Conservation (phyloP, 2,888 invertebrate genomes). For the Lasioglossum marginatum region DNA sequence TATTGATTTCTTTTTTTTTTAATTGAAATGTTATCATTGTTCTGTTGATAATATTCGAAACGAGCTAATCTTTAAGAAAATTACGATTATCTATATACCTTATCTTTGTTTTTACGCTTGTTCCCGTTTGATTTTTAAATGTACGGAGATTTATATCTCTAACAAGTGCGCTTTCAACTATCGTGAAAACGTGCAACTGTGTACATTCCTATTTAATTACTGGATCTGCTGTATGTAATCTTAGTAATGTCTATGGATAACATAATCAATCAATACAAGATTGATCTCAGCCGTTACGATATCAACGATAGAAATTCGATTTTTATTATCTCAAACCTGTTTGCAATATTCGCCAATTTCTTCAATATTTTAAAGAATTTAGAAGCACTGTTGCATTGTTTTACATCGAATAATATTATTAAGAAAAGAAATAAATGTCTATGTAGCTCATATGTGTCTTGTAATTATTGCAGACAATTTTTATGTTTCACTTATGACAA, state of each 20-base stretch:
- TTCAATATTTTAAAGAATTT: neutral
- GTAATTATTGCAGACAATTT: neutral
- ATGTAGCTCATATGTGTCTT: neutral
- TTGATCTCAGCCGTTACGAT: neutral
- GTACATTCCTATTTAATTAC: neutral
- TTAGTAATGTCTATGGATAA: neutral
- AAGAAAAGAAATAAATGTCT: neutral
- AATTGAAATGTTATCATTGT: neutral
- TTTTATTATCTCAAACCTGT: neutral
- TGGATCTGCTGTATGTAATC: neutral
- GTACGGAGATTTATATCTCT: neutral
- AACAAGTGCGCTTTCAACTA: neutral
- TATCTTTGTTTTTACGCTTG: neutral
- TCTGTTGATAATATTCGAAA: neutral
- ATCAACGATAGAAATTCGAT: neutral
- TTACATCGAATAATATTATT: neutral
- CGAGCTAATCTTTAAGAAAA: neutral
- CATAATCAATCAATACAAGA: neutral
- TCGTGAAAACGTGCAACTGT: neutral
- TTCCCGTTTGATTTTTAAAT: neutral
- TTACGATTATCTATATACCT: neutral
- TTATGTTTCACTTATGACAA: neutral
- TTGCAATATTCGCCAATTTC: neutral
- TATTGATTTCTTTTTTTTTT: neutral
- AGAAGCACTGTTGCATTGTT: neutral